phyloP scores from a whole-genome alignment of 2,888 invertebrate species.

The Drosophila formosana region DNA sequence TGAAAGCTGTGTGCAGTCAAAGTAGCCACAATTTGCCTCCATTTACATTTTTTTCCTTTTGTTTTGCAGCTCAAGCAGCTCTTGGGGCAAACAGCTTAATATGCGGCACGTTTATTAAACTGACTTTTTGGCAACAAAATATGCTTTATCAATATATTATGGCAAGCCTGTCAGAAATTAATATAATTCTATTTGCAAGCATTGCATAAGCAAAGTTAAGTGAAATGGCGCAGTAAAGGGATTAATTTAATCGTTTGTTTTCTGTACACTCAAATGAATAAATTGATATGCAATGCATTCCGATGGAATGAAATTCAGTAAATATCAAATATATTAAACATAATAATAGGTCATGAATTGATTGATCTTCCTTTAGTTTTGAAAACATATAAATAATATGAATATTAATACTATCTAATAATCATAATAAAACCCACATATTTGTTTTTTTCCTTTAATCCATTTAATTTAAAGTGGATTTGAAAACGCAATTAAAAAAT shows the following conservation, averaged over 20 bases:
- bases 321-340: no score
- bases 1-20: constrained; percentile 43
- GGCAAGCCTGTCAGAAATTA: neutral
- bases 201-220: neutral
- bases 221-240: neutral
- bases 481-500: no score
- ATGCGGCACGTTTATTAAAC: constrained; percentile 29
- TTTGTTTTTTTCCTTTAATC: no score
- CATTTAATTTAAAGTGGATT: no score
- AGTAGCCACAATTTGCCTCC: constrained; percentile 61
- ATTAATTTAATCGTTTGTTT: neutral
- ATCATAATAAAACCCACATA: no score
- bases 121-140: constrained; percentile 24
- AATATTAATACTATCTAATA: no score
- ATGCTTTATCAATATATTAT: constrained; percentile 27
- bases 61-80: constrained; percentile 23
- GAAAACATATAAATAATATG: no score
- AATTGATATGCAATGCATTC: neutral
- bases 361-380: no score
- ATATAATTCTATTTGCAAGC: constrained; percentile 8
- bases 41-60: constrained; percentile 24
- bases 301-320: no score
- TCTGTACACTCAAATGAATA: neutral
- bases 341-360: no score
- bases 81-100: constrained; percentile 38